These are phyloP conservation scores for Sarcophaga bullata DNA, from an alignment of 1,140 invertebrate species.

Conservation along the genomic window DNA sequence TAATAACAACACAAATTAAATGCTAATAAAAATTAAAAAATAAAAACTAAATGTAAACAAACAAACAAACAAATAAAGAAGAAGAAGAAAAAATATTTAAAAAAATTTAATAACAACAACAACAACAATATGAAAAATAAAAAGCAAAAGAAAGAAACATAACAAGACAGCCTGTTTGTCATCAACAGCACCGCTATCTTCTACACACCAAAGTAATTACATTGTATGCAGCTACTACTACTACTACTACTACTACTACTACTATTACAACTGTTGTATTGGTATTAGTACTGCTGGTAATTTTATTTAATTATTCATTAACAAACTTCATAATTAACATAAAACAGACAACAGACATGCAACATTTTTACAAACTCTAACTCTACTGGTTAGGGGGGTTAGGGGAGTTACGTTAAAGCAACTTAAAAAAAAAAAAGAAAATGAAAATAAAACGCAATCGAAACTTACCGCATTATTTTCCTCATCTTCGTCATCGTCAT, in stretches of 20 bases:
- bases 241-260: too few relatives aligned
- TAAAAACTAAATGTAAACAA: background rate
- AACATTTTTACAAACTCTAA: background rate
- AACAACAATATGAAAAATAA: conserved; percentile 12
- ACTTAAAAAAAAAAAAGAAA: background rate
- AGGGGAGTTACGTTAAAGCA: background rate
- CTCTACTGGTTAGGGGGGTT: background rate
- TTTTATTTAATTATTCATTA: background rate
- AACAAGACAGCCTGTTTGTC: background rate
- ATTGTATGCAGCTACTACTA: too few relatives aligned
- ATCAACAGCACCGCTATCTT: too few relatives aligned
- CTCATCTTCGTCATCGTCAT: conserved; percentile 18
- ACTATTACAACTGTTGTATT: too few relatives aligned
- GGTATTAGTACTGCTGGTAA: too few relatives aligned
- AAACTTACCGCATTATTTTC: conserved; percentile 37
- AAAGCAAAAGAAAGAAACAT: conserved; percentile 23
- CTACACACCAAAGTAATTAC: too few relatives aligned
- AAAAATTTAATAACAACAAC: background rate
- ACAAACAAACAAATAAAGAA: background rate
- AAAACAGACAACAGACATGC: background rate
- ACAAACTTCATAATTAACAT: background rate
- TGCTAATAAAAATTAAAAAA: background rate
- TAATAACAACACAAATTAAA: conserved; percentile 20
- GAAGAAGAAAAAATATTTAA: conserved; percentile 23
- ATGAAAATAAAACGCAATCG: too few relatives aligned